Base-by-base conservation (phyloP, 2,888 invertebrate species). In the Archaeoteleia sp. region DNA sequence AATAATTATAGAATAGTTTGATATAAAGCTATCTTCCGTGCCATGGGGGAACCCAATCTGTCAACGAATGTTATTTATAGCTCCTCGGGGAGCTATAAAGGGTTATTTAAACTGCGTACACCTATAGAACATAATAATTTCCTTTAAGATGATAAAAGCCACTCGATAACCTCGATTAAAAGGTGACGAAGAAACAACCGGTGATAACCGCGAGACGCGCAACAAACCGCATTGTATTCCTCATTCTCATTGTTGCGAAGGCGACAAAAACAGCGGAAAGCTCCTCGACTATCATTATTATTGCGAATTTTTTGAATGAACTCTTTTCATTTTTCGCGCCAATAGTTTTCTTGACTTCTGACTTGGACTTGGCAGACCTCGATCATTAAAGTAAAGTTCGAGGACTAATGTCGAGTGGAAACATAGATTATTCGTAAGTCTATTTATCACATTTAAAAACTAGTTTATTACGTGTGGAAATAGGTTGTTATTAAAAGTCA, bases 201-300 rank as follows among this genome's bases (percentile, higher is more conserved):
- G 54, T 55, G 67, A 67, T 67, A 67, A 67, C 60, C 43, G 49
- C 45, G 55, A 27, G 30, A 58, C 48, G 54, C 49, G 65, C 40
- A 34, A 53, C 35, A 60, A 67, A 49, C 60, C 60, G 49, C 46
- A 55, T 67, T 67, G 49, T 61, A 30, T 55, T 67, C 32, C 61
- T 61, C 14, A 39, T 43, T 32, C 65, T 51, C 46, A 61, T 61
- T 55, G 61, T 61, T 54, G 54, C 30, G 15, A 48, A 9, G 27
- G 63, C 67, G 67, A 67, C 67, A 67, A 67, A 67, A 67, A 67
- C 67, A 67, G 61, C 67, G 67, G 67, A 67, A 67, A 67, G 67
- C 67, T 67, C 55, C 67, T 67, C 51, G 43, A 9, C 1, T 15
- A 15, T 35, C 15, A 45, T 51, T 51, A 55, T 67, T 51, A 67